Evolutionary conservation across 2,888 invertebrate species (phyloP).

Genomic region (Catocala sponsa): DNA sequence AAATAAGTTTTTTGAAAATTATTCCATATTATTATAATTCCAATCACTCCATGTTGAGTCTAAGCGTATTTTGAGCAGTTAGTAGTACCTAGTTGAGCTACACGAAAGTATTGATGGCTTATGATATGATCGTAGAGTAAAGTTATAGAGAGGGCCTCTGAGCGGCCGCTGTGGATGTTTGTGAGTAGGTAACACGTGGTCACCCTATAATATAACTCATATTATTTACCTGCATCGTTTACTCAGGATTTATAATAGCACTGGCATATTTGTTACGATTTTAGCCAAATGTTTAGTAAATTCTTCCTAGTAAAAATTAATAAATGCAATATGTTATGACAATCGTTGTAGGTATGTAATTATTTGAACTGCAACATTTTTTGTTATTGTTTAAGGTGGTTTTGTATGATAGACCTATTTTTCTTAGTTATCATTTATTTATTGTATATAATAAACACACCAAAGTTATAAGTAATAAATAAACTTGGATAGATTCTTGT

Average conservation of each 20-base stretch:
- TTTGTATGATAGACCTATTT: conserved; percentile 75
- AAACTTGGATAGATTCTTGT: conserved; percentile 84
- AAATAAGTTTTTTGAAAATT: conserved; percentile 52
- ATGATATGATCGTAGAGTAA: conserved; percentile 44
- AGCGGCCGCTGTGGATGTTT: conserved; percentile 35
- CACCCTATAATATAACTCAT: conserved; percentile 26
- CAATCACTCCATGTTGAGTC: conserved; percentile 71
- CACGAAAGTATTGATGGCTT: conserved; percentile 48
- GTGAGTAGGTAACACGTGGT: conserved; percentile 13
- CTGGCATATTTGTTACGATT: conserved; percentile 56
- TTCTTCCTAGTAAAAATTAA: conserved; percentile 51
- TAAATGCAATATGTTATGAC: conserved; percentile 47
- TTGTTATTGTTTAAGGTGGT: conserved; percentile 66
- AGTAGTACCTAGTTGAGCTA: conserved; percentile 49
- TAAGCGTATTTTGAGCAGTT: conserved; percentile 61
- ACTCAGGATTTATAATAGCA: conserved; percentile 40
- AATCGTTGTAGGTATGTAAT: conserved; percentile 58
- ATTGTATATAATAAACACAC: conserved; percentile 86
- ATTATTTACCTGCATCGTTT: conserved; percentile 35
- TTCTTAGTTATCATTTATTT: conserved; percentile 80
- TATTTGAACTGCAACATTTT: conserved; percentile 57
- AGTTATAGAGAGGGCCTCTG: conserved; percentile 31
- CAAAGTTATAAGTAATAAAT: conserved; percentile 86
- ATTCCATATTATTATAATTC: conserved; percentile 62
- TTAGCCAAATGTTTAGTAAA: conserved; percentile 69